Evolutionary conservation across 2,888 invertebrate species (phyloP).

Genomic region (Eutolmus rufibarbis): DNA sequence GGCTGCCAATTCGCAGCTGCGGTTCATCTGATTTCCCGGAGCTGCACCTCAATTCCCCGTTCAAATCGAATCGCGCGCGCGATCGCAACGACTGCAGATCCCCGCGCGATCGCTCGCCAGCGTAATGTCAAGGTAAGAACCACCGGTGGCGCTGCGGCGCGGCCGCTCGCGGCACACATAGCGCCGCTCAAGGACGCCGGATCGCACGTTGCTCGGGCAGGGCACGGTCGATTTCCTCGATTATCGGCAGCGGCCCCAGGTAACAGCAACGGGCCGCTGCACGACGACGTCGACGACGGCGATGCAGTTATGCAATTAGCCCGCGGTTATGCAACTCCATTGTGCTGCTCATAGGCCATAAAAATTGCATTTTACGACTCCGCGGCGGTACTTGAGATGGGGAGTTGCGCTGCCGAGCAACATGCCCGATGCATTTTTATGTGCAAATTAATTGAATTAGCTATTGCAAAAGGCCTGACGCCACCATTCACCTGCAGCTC

Average conservation of each 20-base stretch:
- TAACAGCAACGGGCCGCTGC: neutral
- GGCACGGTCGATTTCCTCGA: conserved; percentile 29
- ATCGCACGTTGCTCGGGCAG: neutral
- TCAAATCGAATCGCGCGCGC: neutral
- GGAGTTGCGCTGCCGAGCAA: neutral
- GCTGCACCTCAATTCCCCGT: conserved; percentile 14
- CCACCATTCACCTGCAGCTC: conserved; percentile 34
- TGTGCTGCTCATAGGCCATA: conserved; percentile 36
- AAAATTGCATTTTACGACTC: conserved; percentile 36
- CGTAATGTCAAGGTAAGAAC: conserved; percentile 34
- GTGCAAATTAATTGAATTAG: conserved; percentile 29
- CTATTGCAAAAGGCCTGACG: conserved; percentile 29
- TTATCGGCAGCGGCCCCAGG: conserved; percentile 12
- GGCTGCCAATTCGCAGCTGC: neutral
- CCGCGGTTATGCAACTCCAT: conserved; percentile 39
- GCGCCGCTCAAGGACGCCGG: neutral
- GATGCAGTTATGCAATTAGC: conserved; percentile 35
- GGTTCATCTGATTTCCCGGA: neutral
- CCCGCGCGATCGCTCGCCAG: neutral
- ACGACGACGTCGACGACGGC: neutral
- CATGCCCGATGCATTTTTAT: conserved; percentile 30
- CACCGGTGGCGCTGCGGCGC: neutral
- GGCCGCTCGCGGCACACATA: neutral
- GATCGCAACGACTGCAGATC: neutral
- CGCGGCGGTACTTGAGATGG: conserved; percentile 9